Percentiles rank a stretch among this genome's conserved stretches.
Conservation (phyloP, 2,888 invertebrate species). For the Lasioglossum pauxillum region DNA sequence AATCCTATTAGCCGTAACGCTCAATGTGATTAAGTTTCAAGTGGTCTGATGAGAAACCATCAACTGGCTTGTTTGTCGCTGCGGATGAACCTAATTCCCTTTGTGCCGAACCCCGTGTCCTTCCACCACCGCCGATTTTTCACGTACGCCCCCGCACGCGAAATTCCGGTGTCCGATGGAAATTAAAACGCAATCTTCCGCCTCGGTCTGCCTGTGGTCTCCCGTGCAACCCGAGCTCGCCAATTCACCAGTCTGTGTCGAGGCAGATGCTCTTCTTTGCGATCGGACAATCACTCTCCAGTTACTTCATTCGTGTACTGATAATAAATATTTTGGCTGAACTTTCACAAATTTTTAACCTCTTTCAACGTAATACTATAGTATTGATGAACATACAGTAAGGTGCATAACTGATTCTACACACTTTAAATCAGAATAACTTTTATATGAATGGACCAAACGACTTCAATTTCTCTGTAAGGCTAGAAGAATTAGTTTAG, state of each 20-base stretch:
- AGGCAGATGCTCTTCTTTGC: neutral
- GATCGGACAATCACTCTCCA: neutral
- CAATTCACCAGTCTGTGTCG: neutral
- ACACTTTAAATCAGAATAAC: no score
- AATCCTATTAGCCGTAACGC: constrained; percentile 39
- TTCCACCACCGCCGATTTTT: neutral
- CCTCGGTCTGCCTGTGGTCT: neutral
- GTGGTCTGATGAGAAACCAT: constrained; percentile 40
- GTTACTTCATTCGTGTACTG: neutral
- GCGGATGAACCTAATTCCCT: constrained; percentile 35
- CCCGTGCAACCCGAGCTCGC: neutral
- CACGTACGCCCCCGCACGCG: neutral
- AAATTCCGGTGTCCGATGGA: neutral
- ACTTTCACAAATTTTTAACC: no score
- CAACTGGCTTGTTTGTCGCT: constrained; percentile 29
- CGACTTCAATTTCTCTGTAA: no score
- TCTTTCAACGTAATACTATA: no score
- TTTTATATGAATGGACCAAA: no score
- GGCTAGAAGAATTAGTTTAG: no score
- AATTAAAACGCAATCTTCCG: neutral
- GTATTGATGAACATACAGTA: no score
- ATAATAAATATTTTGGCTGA: neutral
- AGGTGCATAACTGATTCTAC: no score
- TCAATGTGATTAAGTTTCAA: constrained; percentile 43
- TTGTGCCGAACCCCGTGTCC: neutral